Conservation (phyloP, 2,888 invertebrate species). For the Morpho helenor region DNA sequence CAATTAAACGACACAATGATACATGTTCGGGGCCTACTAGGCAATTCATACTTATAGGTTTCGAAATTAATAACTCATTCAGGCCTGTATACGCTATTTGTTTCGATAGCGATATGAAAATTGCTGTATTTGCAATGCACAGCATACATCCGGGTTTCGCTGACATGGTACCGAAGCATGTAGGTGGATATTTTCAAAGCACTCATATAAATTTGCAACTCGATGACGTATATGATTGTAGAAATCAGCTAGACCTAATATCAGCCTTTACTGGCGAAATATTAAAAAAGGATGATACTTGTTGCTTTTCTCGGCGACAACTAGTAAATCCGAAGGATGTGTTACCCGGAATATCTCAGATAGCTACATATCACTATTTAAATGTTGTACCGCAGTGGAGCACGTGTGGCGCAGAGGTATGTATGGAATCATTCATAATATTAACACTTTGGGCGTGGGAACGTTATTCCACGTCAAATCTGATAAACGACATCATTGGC, state of each 20-base stretch:
- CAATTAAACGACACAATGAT: conserved; percentile 22
- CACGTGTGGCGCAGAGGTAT: conserved; percentile 41
- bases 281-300: conserved; percentile 33
- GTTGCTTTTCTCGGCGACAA: conserved; percentile 46
- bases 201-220: conserved; percentile 24
- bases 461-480: too few species aligned
- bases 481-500: too few species aligned
- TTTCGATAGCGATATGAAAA: conserved; percentile 32
- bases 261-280: conserved; percentile 23
- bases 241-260: conserved; percentile 32
- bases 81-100: conserved; percentile 44
- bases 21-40: conserved; percentile 33
- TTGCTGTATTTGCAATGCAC: conserved; percentile 38
- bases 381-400: conserved; percentile 57
- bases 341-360: conserved; percentile 41
- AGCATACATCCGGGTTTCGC: conserved; percentile 18
- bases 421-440: not conserved
- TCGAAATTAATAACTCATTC: conserved; percentile 22
- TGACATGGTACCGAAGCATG: conserved; percentile 17
- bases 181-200: conserved; percentile 8
- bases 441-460: too few species aligned
- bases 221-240: conserved; percentile 39
- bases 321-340: conserved; percentile 47
- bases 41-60: conserved; percentile 38
- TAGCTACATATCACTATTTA: conserved; percentile 40